phyloP scores from a whole-genome alignment of 2,888 invertebrate species.

The Marronus borbonicus region DNA sequence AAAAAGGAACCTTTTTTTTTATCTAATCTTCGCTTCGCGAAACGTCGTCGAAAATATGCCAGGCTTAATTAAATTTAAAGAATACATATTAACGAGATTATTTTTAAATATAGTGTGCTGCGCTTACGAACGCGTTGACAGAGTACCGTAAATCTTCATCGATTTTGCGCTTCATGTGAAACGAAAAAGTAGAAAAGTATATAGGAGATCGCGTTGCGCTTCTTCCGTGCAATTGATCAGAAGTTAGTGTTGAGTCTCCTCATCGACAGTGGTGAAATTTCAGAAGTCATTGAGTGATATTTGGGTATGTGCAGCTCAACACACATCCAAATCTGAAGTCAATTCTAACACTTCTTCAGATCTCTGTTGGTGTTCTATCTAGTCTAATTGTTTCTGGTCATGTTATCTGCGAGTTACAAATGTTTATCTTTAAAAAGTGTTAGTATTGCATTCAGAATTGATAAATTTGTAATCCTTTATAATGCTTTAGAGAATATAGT shows the following conservation, averaged over 20 bases:
- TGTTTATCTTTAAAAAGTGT: too few species aligned
- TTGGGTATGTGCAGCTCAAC: neutral
- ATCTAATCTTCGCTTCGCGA: slow-evolving; percentile 17
- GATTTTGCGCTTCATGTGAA: slow-evolving; percentile 20
- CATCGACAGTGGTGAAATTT: too few species aligned
- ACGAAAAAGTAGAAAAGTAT: neutral
- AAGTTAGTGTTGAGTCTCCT: slow-evolving; percentile 9
- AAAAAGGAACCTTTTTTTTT: slow-evolving; percentile 16
- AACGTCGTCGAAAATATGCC: slow-evolving; percentile 27
- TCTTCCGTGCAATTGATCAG: slow-evolving; percentile 12
- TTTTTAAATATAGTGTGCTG: slow-evolving; percentile 37
- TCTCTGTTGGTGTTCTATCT: too few species aligned
- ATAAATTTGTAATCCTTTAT: too few species aligned
- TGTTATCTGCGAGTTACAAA: too few species aligned
- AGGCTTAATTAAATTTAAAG: slow-evolving; percentile 39
- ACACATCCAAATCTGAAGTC: neutral
- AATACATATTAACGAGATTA: slow-evolving; percentile 43
- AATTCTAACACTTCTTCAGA: too few species aligned
- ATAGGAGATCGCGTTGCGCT: neutral
- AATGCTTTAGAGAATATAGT: too few species aligned
- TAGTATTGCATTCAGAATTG: too few species aligned
- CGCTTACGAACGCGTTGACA: neutral
- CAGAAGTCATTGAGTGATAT: neutral
- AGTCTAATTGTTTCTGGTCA: too few species aligned
- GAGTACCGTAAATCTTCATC: slow-evolving; percentile 19